These are phyloP conservation scores for Ceratotherium simum DNA, from an alignment of 2,113 vertebrate species.

Conservation along the genomic window DNA sequence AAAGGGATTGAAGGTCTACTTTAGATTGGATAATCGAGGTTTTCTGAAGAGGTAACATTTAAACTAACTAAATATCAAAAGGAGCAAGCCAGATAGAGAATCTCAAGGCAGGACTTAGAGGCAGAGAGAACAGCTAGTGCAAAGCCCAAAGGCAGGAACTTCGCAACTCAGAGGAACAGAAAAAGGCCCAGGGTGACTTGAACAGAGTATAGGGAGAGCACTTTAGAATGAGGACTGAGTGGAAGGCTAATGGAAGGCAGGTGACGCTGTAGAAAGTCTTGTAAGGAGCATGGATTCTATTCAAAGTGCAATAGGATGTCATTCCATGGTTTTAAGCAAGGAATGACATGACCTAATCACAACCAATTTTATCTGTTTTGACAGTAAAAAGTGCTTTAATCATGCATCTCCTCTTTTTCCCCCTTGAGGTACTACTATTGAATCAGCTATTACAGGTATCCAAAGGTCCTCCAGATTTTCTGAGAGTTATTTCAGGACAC, in stretches of 20 bases:
- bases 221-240: neutral
- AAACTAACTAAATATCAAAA: neutral
- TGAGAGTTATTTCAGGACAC: neutral
- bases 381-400: neutral
- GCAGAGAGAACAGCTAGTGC: neutral
- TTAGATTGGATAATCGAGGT: neutral
- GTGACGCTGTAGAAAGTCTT: neutral
- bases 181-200: no score
- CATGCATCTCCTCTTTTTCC: neutral
- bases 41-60: neutral
- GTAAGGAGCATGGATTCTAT: rapidly evolving
- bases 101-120: neutral
- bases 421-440: neutral
- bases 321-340: neutral
- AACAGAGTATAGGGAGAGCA: neutral
- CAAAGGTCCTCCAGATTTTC: neutral
- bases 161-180: neutral
- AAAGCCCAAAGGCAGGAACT: neutral
- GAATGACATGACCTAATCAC: neutral
- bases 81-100: neutral
- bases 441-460: neutral
- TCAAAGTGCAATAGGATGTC: neutral
- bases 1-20: neutral
- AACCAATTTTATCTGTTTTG: neutral
- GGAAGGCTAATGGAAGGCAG: rapidly evolving